Percentiles rank a stretch among this genome's conserved stretches.
phyloP scores from a whole-genome alignment of 2,888 invertebrate species.

The Encarsia formosa region DNA sequence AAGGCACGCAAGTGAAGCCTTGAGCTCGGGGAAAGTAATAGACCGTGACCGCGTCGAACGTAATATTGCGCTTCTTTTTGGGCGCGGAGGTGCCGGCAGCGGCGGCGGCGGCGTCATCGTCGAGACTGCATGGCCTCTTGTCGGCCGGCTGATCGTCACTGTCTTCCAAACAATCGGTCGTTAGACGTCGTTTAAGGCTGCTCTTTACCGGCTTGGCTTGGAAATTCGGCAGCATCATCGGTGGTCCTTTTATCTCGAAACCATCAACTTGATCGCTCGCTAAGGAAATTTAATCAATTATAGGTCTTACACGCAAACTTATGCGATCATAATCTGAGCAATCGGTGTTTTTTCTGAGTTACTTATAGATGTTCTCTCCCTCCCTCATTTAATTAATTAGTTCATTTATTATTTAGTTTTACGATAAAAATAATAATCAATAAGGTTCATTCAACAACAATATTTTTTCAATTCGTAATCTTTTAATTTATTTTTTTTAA shows the following conservation, averaged over 20 bases:
- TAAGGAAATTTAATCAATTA: too few species aligned
- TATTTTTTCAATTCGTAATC: too few species aligned
- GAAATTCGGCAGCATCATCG: slow-evolving; percentile 33
- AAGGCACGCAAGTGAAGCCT: slow-evolving; percentile 88
- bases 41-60: slow-evolving; percentile 88
- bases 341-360: too few species aligned
- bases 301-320: neutral
- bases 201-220: slow-evolving; percentile 55
- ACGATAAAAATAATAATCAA: too few species aligned
- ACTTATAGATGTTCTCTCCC: too few species aligned
- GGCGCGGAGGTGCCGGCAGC: neutral
- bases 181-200: slow-evolving; percentile 61
- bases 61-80: slow-evolving; percentile 76
- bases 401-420: too few species aligned
- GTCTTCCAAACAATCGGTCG: slow-evolving; percentile 46
- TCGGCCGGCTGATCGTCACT: slow-evolving; percentile 42
- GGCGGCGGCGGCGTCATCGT: slow-evolving; percentile 37
- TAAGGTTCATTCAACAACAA: too few species aligned
- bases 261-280: slow-evolving; percentile 38
- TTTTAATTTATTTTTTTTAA: too few species aligned
- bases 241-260: slow-evolving; percentile 33
- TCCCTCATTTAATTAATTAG: too few species aligned
- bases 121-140: slow-evolving; percentile 50
- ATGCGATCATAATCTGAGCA: neutral
- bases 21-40: slow-evolving; percentile 92